These are phyloP conservation scores for Paradoxurus hermaphroditus DNA, from an alignment of 2,113 vertebrate genomes.

Conservation along the genomic window DNA sequence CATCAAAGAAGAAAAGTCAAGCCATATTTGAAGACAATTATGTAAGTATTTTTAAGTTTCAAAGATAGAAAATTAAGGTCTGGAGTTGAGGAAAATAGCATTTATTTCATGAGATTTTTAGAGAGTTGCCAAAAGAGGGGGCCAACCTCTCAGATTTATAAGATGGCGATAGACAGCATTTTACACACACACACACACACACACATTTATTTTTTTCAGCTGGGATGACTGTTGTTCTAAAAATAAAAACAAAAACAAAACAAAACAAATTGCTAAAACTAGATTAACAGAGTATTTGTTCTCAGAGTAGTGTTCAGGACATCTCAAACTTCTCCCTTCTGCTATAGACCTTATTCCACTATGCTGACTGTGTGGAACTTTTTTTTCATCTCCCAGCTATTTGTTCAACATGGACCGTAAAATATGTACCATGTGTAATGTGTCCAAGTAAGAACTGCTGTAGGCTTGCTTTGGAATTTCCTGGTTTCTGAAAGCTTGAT, in stretches of 20 bases:
- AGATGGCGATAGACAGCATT: neutral
- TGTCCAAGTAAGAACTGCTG: constrained; percentile 21
- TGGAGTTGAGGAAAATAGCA: neutral
- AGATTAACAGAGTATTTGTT: neutral
- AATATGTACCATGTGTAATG: constrained; percentile 40
- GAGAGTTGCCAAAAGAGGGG: neutral
- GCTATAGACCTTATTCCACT: neutral
- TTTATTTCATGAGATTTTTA: constrained; percentile 25
- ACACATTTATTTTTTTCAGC: neutral
- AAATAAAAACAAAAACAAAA: neutral
- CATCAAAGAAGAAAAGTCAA: constrained; percentile 69
- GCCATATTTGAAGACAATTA: constrained; percentile 72
- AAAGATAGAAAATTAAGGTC: constrained; percentile 61
- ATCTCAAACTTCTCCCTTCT: constrained; percentile 19
- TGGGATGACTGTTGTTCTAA: neutral
- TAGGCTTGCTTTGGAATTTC: constrained; percentile 66
- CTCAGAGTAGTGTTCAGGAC: neutral
- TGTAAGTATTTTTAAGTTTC: constrained; percentile 73
- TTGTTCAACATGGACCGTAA: constrained; percentile 34
- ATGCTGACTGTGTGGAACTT: neutral
- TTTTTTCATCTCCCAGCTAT: neutral
- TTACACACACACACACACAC: neutral
- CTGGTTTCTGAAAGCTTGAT: constrained; percentile 36
- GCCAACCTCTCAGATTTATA: neutral
- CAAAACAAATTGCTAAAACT: constrained; percentile 18